These are phyloP conservation scores for Drosophila ananassae DNA, from an alignment of 1,140 invertebrate genomes.

Conservation along the genomic window DNA sequence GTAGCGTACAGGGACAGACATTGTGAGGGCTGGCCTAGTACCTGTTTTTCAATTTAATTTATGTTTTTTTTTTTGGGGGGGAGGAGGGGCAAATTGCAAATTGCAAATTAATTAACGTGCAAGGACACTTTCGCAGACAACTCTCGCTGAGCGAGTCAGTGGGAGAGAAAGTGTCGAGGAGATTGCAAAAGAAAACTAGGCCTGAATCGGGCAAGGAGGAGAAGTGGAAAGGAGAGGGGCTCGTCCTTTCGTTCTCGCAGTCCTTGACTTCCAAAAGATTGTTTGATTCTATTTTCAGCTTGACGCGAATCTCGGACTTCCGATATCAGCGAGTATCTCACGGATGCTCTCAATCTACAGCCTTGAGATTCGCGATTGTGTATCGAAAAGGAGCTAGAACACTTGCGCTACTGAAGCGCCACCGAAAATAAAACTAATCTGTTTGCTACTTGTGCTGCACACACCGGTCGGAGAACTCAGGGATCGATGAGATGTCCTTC, in stretches of 20 bases:
- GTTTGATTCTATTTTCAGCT: conserved; percentile 76
- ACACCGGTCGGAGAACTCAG: conserved; percentile 71
- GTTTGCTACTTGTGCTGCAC: conserved; percentile 84
- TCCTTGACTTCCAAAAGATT: conserved; percentile 14
- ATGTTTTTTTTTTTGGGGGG: conserved; percentile 43
- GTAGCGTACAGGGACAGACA: conserved; percentile 84
- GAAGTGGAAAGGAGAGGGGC: conserved; percentile 40
- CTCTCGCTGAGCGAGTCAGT: conserved; percentile 8
- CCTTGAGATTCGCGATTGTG: conserved; percentile 52
- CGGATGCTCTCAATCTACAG: conserved; percentile 74
- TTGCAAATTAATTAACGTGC: conserved; percentile 19
- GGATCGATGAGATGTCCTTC: conserved; percentile 4
- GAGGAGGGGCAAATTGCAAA: conserved; percentile 17
- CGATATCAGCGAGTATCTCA: conserved; percentile 65
- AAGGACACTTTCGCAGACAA: conserved; percentile 15
- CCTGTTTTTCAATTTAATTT: conserved; percentile 49
- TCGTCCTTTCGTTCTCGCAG: conserved; percentile 46
- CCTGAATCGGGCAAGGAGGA: conserved; percentile 26
- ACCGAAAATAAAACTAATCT: conserved; percentile 83
- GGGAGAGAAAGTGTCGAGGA: conserved; percentile 16
- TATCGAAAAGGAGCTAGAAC: conserved; percentile 16
- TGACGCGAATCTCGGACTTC: conserved; percentile 62
- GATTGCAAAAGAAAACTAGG: conserved; percentile 46
- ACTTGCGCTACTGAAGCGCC: conserved; percentile 22
- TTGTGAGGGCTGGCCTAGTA: conserved; percentile 84